Percentiles rank a stretch among this genome's conserved stretches.
Conservation (phyloP, 2,888 invertebrate species). For the Troilus luridus region DNA sequence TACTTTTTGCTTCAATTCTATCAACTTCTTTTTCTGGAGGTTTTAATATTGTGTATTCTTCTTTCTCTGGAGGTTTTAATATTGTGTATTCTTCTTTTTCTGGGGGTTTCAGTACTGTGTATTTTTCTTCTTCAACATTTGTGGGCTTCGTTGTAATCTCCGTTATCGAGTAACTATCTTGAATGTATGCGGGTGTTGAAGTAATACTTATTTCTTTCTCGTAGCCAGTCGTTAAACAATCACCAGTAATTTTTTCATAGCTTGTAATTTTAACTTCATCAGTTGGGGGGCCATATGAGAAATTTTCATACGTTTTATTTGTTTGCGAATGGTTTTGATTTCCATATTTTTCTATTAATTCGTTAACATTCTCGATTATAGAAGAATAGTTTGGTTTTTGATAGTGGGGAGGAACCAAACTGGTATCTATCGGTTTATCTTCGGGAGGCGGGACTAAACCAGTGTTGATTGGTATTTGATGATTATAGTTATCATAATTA, state of each 20-base stretch:
- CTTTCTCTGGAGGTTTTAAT: conserved; percentile 3
- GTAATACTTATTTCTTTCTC: conserved; percentile 21
- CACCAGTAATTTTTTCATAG: neutral
- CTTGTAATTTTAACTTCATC: neutral
- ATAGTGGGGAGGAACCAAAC: neutral
- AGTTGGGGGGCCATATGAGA: neutral
- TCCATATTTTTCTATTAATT: conserved; percentile 7
- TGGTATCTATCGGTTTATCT: neutral
- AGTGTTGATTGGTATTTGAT: neutral
- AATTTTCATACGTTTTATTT: neutral
- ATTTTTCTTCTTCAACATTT: conserved; percentile 1
- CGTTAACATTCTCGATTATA: conserved; percentile 1
- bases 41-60: conserved; percentile 14
- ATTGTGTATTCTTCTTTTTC: neutral
- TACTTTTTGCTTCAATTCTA: neutral
- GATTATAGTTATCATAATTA: neutral
- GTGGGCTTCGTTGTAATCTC: neutral
- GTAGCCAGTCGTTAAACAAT: neutral
- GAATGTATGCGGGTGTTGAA: neutral
- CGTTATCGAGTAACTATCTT: neutral
- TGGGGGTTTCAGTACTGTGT: neutral
- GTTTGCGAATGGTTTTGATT: neutral
- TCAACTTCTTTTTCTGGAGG: neutral
- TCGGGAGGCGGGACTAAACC: conserved; percentile 5
- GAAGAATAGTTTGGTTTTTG: neutral